These are phyloP conservation scores for Colaptes auratus DNA, from an alignment of 2,113 vertebrate species.

Conservation along the genomic window DNA sequence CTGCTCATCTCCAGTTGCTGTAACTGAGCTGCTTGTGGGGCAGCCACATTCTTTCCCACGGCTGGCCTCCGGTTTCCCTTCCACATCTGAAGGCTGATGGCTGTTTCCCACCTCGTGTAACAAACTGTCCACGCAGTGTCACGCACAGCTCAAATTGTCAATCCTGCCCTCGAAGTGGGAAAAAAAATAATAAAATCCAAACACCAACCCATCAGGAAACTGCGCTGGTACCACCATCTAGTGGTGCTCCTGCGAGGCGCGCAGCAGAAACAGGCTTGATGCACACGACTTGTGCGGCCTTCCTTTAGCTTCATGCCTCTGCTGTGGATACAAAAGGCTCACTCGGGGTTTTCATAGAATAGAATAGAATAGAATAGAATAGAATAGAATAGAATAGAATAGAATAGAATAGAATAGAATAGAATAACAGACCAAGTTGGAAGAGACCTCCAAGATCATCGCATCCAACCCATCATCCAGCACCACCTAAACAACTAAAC, in stretches of 20 bases:
- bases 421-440: no score
- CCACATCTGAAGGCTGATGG: not conserved
- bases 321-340: not conserved
- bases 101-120: not conserved
- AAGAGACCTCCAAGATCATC: no score
- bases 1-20: not conserved
- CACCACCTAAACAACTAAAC: no score
- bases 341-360: not conserved
- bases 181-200: no score
- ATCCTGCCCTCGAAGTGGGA: no score
- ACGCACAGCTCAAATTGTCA: not conserved
- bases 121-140: not conserved
- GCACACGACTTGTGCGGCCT: not conserved
- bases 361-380: no score
- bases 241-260: not conserved
- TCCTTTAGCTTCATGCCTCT: not conserved
- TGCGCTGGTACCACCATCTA: slow-evolving; percentile 9
- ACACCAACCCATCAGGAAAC: not conserved
- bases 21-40: not conserved
- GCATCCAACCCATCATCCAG: no score
- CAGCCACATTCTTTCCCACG: not conserved
- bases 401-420: no score
- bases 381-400: no score
- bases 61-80: not conserved
- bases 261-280: not conserved